Base-by-base conservation (phyloP, 2,888 invertebrate genomes). In the Rutpela maculata region DNA sequence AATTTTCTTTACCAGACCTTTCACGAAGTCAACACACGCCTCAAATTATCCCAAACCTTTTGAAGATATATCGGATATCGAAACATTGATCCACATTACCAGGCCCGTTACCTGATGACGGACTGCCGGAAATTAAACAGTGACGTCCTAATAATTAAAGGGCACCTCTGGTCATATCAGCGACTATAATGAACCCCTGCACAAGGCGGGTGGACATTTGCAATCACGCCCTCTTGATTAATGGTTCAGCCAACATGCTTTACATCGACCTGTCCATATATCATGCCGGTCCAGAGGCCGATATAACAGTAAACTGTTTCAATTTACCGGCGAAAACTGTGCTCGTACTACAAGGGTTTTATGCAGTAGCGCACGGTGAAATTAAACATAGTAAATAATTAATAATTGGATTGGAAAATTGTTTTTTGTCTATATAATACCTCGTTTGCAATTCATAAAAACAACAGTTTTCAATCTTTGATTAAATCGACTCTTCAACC, bases 231-330 rank as follows among this genome's bases (percentile, higher is more conserved):
- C 86, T 83, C 86, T 83, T 88, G 88, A 88, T 88, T 88, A 88
- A 88, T 88, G 87, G 86, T 84, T 79, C 84, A 82, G 83, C 84
- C 87, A 87, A 87, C 87, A 86, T 88, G 88, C 86, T 88, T 84
- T 85, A 87, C 88, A 88, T 88, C 88, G 88, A 86, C 87, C 88
- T 86, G 87, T 84, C 85, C 86, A 88, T 88, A 88, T 86, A 88
- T 88, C 88, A 88, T 82, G 82, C 81, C 80, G 78, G 83, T 66
- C 79, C 80, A 78, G 78, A 69, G 81, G 74, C 79, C 84, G 85
- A 84, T 85, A 84, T 84, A 83, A 81, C 78, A 83, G 84, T 85
- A 85, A 85, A 85, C 85, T 82, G 84, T 77, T 77, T 77, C 74
- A 77, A 77, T 75, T 74, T 74, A 63, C 12, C 22, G 70, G 22